phyloP scores from a whole-genome alignment of 2,797 vertebrate species.

The Sebastes dallii region DNA sequence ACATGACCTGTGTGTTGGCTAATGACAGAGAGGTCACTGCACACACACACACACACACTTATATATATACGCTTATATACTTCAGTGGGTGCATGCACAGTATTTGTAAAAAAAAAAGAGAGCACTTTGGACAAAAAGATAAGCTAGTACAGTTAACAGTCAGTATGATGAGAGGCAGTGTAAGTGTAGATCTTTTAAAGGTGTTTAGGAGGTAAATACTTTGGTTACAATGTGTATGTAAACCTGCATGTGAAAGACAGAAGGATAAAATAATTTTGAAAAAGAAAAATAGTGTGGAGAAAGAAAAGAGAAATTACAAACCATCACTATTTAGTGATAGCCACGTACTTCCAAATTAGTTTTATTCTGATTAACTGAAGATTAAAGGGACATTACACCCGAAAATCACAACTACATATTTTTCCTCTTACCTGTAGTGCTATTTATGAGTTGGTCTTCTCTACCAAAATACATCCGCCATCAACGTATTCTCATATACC shows the following conservation, averaged over 20 bases:
- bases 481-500: too few relatives aligned
- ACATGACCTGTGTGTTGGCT: slow-evolving; percentile 45
- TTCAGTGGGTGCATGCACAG: neutral
- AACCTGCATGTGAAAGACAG: neutral
- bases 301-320: neutral
- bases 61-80: neutral
- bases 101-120: neutral
- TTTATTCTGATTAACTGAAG: neutral
- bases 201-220: neutral
- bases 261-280: neutral
- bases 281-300: neutral
- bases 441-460: too few relatives aligned
- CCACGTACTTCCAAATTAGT: neutral
- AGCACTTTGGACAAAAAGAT: neutral
- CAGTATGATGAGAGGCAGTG: neutral
- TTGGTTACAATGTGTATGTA: neutral
- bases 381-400: neutral
- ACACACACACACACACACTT: slow-evolving; percentile 16
- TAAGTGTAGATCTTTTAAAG: neutral
- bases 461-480: too few relatives aligned
- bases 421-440: too few relatives aligned
- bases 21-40: slow-evolving; percentile 49
- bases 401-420: too few relatives aligned
- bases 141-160: neutral
- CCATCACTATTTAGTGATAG: neutral